phyloP scores from a whole-genome alignment of 1,140 invertebrate genomes.

The Plodia interpunctella region DNA sequence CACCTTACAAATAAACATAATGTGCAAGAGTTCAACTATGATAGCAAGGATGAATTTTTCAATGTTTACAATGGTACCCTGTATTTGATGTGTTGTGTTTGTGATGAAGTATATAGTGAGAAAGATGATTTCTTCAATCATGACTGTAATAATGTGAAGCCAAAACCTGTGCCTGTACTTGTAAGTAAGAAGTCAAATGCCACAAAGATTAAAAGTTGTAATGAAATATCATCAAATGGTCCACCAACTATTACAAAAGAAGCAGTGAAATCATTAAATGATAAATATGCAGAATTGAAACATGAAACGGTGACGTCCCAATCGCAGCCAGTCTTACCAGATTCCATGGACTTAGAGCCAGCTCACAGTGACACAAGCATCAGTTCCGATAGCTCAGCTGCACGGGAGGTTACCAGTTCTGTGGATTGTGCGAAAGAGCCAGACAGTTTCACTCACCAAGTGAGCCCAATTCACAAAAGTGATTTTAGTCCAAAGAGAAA shows the following conservation, averaged over 20 bases:
- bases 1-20: conserved; percentile 87
- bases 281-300: conserved; percentile 44
- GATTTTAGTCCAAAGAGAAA: conserved; percentile 22
- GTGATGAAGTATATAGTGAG: conserved; percentile 85
- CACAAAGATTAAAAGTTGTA: conserved; percentile 43
- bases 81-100: conserved; percentile 87
- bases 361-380: conserved; percentile 49
- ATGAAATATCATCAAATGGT: conserved; percentile 47
- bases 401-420: conserved; percentile 26
- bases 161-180: conserved; percentile 67
- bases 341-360: conserved; percentile 37
- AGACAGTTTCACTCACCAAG: conserved; percentile 25
- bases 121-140: conserved; percentile 85
- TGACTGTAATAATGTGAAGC: conserved; percentile 78
- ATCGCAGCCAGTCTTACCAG: conserved; percentile 30
- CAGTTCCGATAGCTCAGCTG: conserved; percentile 45
- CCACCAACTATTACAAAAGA: conserved; percentile 38
- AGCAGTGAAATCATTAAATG: conserved; percentile 32
- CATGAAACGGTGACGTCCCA: conserved; percentile 41
- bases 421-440: conserved; percentile 42
- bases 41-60: conserved; percentile 81
- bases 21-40: conserved; percentile 81
- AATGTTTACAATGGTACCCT: conserved; percentile 81
- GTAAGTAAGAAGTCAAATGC: conserved; percentile 54
- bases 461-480: conserved; percentile 31